These are phyloP conservation scores for Zonotrichia leucophrys DNA, from an alignment of 2,113 vertebrate species.

Conservation along the genomic window DNA sequence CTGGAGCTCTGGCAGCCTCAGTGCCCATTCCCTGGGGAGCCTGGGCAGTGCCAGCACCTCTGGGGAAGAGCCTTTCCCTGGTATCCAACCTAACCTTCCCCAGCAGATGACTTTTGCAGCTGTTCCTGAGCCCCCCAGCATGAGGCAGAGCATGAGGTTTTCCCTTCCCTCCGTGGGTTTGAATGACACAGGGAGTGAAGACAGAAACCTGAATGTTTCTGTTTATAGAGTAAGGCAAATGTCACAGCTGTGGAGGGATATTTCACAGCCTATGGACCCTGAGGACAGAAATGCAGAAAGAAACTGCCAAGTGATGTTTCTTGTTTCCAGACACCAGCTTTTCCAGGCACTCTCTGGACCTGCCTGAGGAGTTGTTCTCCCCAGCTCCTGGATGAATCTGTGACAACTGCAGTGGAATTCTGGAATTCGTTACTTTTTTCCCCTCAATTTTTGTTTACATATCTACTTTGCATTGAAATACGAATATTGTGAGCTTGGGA, in stretches of 20 bases:
- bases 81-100: rapidly evolving
- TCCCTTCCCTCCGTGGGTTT: neutral
- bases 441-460: neutral
- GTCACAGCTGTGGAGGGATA: neutral
- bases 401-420: neutral
- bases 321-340: neutral
- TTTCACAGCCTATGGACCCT: neutral
- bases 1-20: neutral
- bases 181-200: neutral
- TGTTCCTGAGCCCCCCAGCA: neutral
- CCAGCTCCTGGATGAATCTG: neutral
- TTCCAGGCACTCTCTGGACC: neutral
- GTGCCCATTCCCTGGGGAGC: neutral
- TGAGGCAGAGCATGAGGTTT: neutral
- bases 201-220: neutral
- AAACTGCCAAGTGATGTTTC: neutral
- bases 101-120: neutral
- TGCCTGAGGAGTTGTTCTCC: neutral
- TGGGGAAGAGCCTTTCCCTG: neutral
- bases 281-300: neutral
- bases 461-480: neutral
- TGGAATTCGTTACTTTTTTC: neutral
- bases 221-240: neutral
- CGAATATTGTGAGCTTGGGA: rapidly evolving
- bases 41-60: neutral